Evolutionary conservation across 2,888 invertebrate genomes (phyloP).

Genomic region (Osedax fenrisi): DNA sequence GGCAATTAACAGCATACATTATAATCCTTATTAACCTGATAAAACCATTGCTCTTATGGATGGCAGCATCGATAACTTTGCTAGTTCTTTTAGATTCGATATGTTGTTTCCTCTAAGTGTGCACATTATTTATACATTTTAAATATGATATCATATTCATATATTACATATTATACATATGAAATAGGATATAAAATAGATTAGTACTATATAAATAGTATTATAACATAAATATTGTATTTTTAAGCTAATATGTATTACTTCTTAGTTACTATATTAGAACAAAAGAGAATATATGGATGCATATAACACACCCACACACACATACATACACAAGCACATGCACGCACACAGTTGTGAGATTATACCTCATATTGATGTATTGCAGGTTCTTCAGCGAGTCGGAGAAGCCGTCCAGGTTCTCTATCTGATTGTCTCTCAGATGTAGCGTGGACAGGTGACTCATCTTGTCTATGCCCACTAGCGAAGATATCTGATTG

Average conservation of each 20-base stretch:
- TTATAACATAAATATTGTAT: too few species aligned
- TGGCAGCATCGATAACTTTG: slow-evolving; percentile 45
- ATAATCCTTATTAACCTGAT: slow-evolving; percentile 43
- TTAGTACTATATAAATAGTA: too few species aligned
- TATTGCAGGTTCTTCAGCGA: slow-evolving; percentile 45
- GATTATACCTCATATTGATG: slow-evolving; percentile 46
- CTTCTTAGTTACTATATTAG: too few species aligned
- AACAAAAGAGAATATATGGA: not conserved
- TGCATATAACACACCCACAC: too few species aligned
- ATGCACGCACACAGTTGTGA: too few species aligned
- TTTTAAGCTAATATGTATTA: too few species aligned
- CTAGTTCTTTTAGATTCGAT: slow-evolving; percentile 42
- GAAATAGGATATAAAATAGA: not conserved
- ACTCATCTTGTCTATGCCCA: slow-evolving; percentile 44
- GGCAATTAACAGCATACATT: too few species aligned
- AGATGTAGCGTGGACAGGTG: slow-evolving; percentile 47
- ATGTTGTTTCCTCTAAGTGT: slow-evolving; percentile 44
- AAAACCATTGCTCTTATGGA: slow-evolving; percentile 46
- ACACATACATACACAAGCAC: too few species aligned
- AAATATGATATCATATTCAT: not conserved
- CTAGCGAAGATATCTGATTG: slow-evolving; percentile 46
- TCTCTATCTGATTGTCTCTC: slow-evolving; percentile 47
- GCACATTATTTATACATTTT: not conserved
- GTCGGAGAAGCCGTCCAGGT: slow-evolving; percentile 47
- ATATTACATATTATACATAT: not conserved